Evolutionary conservation across 2,797 vertebrate species (phyloP), one percentile per base, ranked within the genome.

Genomic region (Florisuga fusca): DNA sequence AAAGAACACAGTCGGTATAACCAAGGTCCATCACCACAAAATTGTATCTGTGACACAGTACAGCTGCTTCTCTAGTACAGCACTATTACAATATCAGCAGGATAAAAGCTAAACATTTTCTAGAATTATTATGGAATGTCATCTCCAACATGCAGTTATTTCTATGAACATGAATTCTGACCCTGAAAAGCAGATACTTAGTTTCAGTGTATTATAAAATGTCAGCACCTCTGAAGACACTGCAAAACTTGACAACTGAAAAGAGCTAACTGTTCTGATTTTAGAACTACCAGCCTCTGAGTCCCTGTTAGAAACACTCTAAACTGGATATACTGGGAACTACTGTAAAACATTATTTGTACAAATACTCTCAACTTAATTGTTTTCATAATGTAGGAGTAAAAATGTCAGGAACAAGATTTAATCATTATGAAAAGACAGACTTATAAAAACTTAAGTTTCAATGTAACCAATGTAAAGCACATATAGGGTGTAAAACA

Each of bases 401-500:
- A 68, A 77, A 76, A 92, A 15, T 17, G 12, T 36, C 46, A 61
- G 5, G 4, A 50, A 41, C 6, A 29, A 20, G 7, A 75, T 26
- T 48, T 48, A 69, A 66, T 13, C 29, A 27, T 23, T 53, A 59
- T 27, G 23, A 75, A 74, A 76, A 76, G 29, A 84, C 71, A 54
- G 17, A 71, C 45, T 48, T 73, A 23, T 38, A 67, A 83, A 78
- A 59, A 8, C 0, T 1, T 1, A 9, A 53, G 13, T 41, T 41
- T 41, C 38, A 15, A 41, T 41, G 38, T 41, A 41, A 41, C 38
- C 38, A 41, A 41, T 14, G 14, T 41, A 66, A 66, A 68, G 23
- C 58, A 46, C 4, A 2, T 9, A 48, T 0, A 3, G 16, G 27
- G 50, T 10, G 41, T 64, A 31, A 68, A 17, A 67, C 2, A 2